Percentiles rank a stretch among this genome's conserved stretches.
phyloP scores from a whole-genome alignment of 37 sponge, comb jelly and placozoan species.

The Sycon ciliatum region DNA sequence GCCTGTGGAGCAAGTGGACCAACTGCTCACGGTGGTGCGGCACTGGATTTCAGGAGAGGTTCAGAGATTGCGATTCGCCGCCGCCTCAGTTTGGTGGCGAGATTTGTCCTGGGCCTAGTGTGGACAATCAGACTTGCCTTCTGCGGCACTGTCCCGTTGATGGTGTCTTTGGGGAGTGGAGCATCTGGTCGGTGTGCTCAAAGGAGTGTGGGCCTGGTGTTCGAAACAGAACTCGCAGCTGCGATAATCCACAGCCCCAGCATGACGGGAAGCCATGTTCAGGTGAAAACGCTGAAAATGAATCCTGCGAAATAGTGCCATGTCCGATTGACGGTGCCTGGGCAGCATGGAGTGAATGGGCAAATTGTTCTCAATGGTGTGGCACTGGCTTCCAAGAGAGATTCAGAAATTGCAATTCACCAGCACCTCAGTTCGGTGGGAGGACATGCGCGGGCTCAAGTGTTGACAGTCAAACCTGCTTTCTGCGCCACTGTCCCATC shows the following conservation, averaged over 20 bases:
- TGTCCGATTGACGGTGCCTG: constrained; percentile 1
- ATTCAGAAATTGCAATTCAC: constrained; percentile 50
- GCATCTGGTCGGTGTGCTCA: not conserved
- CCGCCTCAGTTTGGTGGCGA: too few relatives aligned
- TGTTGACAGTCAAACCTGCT: constrained; percentile 19
- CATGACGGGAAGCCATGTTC: not conserved
- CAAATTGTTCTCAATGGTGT: not conserved
- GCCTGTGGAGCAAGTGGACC: not conserved
- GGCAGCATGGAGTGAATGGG: constrained; percentile 11
- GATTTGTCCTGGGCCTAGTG: too few relatives aligned
- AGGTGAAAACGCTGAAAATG: not conserved
- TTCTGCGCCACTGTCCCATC: constrained; percentile 41
- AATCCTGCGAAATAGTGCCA: not conserved
- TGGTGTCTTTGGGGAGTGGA: constrained; percentile 12
- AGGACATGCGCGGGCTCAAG: constrained; percentile 36
- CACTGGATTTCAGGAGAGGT: not conserved
- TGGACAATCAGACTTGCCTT: too few relatives aligned
- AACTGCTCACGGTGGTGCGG: not conserved
- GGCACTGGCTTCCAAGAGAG: too few relatives aligned
- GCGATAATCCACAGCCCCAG: not conserved
- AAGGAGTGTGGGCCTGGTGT: not conserved
- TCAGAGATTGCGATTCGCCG: not conserved
- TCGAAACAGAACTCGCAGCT: not conserved
- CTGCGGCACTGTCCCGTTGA: too few relatives aligned
- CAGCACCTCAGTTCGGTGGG: constrained; percentile 44